These are phyloP conservation scores for Lasioglossum figueresi DNA, from an alignment of 2,888 invertebrate genomes.

Conservation along the genomic window DNA sequence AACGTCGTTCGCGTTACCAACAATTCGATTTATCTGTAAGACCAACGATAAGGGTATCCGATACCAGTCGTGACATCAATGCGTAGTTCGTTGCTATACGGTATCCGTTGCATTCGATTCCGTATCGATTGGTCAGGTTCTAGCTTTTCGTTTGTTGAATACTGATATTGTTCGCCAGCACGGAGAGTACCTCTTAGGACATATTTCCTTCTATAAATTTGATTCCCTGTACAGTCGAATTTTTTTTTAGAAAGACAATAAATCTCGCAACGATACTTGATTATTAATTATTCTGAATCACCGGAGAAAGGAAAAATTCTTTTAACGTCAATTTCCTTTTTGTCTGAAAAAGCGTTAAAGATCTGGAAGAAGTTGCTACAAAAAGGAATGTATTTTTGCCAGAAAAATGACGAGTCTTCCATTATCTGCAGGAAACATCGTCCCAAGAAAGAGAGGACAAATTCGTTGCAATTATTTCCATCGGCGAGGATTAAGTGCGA, in stretches of 20 bases:
- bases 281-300: background rate
- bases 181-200: background rate
- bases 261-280: background rate
- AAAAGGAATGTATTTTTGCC: background rate
- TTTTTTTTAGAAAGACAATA: background rate
- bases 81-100: conserved; percentile 13
- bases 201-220: background rate
- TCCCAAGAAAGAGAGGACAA: background rate
- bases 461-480: conserved; percentile 15
- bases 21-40: conserved; percentile 77
- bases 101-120: conserved; percentile 16
- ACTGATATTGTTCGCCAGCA: background rate
- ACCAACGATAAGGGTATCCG: conserved; percentile 53
- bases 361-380: background rate
- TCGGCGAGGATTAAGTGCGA: conserved; percentile 21
- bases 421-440: background rate
- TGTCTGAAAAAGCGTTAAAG: background rate
- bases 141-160: background rate
- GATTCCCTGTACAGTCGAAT: background rate
- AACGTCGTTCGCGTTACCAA: conserved; percentile 76
- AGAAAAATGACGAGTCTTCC: background rate
- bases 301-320: background rate
- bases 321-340: background rate
- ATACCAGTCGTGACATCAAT: conserved; percentile 40
- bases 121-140: conserved; percentile 2